Evolutionary conservation across 2,113 vertebrate genomes (phyloP).

Genomic region (Pterocles orientalis): DNA sequence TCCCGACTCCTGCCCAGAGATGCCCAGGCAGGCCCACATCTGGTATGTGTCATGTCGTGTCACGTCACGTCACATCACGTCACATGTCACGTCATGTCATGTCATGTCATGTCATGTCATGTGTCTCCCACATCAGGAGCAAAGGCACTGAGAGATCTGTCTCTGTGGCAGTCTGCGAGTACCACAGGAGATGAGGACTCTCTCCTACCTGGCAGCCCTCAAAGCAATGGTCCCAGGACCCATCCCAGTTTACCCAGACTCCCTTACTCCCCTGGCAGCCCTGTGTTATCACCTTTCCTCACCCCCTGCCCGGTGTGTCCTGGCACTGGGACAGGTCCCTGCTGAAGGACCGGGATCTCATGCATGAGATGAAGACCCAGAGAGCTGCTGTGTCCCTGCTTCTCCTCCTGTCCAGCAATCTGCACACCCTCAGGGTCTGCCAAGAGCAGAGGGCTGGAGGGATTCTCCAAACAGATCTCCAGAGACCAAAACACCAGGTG

Average conservation of each 20-base stretch:
- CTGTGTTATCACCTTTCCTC: neutral
- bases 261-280: neutral
- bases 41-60: neutral
- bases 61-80: neutral
- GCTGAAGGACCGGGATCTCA: neutral
- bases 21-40: neutral
- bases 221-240: neutral
- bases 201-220: neutral
- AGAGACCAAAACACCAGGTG: neutral
- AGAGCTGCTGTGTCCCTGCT: neutral
- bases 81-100: too few species aligned
- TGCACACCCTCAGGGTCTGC: neutral
- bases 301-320: neutral
- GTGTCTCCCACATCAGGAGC: neutral
- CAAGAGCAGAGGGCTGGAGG: neutral
- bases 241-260: neutral
- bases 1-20: neutral
- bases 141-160: neutral
- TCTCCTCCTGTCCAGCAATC: neutral
- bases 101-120: neutral
- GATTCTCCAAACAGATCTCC: neutral
- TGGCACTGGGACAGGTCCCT: neutral
- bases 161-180: neutral
- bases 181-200: neutral
- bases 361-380: neutral